These are phyloP conservation scores for Platypus cylindrus DNA, from an alignment of 2,888 invertebrate species.

Conservation along the genomic window DNA sequence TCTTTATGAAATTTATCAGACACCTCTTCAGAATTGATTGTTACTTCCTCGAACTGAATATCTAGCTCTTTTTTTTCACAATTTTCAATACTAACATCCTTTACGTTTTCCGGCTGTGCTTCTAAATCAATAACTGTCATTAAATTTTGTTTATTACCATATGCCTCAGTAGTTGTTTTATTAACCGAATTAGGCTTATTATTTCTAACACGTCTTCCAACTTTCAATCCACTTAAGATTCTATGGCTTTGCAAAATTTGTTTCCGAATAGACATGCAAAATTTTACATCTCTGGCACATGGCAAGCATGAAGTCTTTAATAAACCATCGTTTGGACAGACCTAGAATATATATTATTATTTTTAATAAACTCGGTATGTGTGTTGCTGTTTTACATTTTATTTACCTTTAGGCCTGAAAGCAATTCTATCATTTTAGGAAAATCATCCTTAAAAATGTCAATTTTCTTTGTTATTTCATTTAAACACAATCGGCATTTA, in stretches of 20 bases:
- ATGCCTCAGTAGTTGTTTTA: too few species aligned
- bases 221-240: slow-evolving; percentile 4
- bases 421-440: slow-evolving; percentile 24
- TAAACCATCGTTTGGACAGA: slow-evolving; percentile 9
- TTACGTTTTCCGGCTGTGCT: too few species aligned
- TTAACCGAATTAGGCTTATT: too few species aligned
- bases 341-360: slow-evolving; percentile 4
- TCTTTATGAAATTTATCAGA: too few species aligned
- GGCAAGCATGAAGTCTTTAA: slow-evolving; percentile 11
- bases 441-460: slow-evolving; percentile 23
- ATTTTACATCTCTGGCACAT: slow-evolving; percentile 15
- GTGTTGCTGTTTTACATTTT: background rate
- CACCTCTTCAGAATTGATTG: too few species aligned
- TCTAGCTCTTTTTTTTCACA: too few species aligned
- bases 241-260: slow-evolving; percentile 12
- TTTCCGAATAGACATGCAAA: slow-evolving; percentile 13
- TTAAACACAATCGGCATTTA: slow-evolving; percentile 24
- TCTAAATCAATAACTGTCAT: too few species aligned
- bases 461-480: slow-evolving; percentile 19
- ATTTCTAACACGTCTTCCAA: too few species aligned
- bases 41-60: too few species aligned
- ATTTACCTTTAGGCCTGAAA: slow-evolving; percentile 25
- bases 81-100: too few species aligned
- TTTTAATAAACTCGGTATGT: background rate
- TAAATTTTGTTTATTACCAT: too few species aligned